A percentile compares a stretch with the other conserved stretches of the same genome.
Evolutionary conservation across 1,140 invertebrate species (phyloP).

Genomic region (Pinna nobilis): DNA sequence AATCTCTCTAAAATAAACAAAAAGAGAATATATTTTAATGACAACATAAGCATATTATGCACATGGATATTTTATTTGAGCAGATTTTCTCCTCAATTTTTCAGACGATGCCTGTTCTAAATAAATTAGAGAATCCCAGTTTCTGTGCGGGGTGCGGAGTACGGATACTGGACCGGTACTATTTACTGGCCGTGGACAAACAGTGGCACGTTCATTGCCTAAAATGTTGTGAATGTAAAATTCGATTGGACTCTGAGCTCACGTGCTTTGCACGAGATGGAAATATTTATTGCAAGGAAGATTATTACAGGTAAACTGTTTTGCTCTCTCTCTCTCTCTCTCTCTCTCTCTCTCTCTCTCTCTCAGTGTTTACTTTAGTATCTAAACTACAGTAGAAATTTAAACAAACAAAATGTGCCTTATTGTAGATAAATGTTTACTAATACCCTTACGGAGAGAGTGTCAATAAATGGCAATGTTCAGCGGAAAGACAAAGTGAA

Average conservation of each 20-base stretch:
- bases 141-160: conserved; percentile 90
- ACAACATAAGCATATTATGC: neutral
- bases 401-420: neutral
- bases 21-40: neutral
- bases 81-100: conserved; percentile 17
- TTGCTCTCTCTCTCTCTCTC: neutral
- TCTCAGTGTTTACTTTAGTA: too few species aligned
- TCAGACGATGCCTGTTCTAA: conserved; percentile 50
- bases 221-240: conserved; percentile 89
- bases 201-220: conserved; percentile 93
- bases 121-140: conserved; percentile 52
- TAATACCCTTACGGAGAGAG: conserved; percentile 2
- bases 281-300: conserved; percentile 97
- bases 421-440: neutral
- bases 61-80: neutral
- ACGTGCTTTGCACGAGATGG: conserved; percentile 96
- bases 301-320: conserved; percentile 93
- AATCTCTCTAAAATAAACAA: too few species aligned
- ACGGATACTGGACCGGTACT: conserved; percentile 88
- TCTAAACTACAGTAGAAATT: neutral
- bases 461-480: conserved; percentile 8
- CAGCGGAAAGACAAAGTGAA: conserved; percentile 3
- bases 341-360: too few species aligned
- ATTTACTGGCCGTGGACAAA: conserved; percentile 89
- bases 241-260: conserved; percentile 90